phyloP scores from a whole-genome alignment of 1,140 invertebrate genomes.

The Myzus persicae region DNA sequence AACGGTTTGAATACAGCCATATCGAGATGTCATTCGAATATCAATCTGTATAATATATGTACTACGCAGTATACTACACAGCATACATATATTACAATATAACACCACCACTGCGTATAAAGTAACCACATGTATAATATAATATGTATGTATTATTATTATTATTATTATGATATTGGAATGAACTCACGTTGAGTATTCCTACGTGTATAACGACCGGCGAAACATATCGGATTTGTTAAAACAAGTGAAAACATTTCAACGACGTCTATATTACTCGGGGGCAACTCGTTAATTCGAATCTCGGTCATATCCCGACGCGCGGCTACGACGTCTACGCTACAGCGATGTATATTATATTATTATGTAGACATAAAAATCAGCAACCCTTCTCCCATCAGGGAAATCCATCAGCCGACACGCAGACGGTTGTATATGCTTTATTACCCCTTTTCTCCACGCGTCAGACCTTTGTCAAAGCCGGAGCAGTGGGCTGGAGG shows the following conservation, averaged over 20 bases:
- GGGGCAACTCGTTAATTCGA: not conserved
- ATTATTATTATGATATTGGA: not conserved
- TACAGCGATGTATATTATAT: not conserved
- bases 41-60: not conserved
- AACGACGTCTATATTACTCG: not conserved
- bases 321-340: not conserved
- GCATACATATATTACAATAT: not conserved
- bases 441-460: not conserved
- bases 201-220: not conserved
- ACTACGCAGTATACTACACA: not conserved
- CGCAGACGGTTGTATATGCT: not conserved
- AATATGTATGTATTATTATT: not conserved
- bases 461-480: not conserved
- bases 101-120: not conserved
- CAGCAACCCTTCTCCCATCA: not conserved
- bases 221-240: not conserved
- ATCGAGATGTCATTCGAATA: not conserved
- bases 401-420: not conserved
- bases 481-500: not conserved
- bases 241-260: not conserved
- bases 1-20: not conserved
- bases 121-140: not conserved
- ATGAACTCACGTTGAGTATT: not conserved
- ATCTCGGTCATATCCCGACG: not conserved
- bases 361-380: conserved; percentile 16